A percentile compares a stretch with the other conserved stretches of the same genome.
phyloP scores from a whole-genome alignment of 2,888 invertebrate genomes.

The Drosophila neonasuta region DNA sequence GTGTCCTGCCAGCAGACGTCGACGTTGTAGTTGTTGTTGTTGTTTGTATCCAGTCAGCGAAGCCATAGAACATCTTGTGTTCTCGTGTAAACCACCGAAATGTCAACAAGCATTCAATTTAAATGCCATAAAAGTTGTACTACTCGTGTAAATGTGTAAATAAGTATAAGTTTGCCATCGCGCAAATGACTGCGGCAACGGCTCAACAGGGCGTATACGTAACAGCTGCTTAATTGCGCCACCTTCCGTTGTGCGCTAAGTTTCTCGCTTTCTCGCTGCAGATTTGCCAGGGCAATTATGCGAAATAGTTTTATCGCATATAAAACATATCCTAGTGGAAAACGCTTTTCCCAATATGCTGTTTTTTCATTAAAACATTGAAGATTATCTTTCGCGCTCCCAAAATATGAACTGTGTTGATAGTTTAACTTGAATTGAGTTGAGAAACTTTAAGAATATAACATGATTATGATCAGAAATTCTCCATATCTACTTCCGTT shows the following conservation, averaged over 20 bases:
- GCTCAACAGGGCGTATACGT: conserved; percentile 35
- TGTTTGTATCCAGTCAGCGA: conserved; percentile 17
- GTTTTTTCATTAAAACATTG: too few relatives aligned
- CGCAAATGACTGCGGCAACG: background rate
- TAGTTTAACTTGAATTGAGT: too few relatives aligned
- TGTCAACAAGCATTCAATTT: conserved; percentile 69
- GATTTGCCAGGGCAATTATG: background rate
- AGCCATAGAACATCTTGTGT: conserved; percentile 38
- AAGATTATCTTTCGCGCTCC: too few relatives aligned
- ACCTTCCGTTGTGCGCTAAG: background rate
- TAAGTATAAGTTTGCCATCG: conserved; percentile 11
- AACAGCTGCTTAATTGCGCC: conserved; percentile 38
- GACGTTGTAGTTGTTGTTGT: background rate
- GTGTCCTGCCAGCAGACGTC: conserved; percentile 7
- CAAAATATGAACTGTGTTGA: too few relatives aligned
- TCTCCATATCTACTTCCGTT: too few relatives aligned
- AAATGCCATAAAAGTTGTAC: conserved; percentile 57
- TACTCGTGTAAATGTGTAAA: background rate
- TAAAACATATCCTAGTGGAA: background rate
- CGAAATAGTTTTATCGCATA: background rate
- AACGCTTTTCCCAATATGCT: background rate
- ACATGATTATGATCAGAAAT: too few relatives aligned
- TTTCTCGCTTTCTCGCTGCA: background rate
- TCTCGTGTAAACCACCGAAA: conserved; percentile 49
- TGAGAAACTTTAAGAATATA: too few relatives aligned